These are phyloP conservation scores for Saimiri boliviensis DNA, from an alignment of 2,113 vertebrate genomes.

Conservation along the genomic window DNA sequence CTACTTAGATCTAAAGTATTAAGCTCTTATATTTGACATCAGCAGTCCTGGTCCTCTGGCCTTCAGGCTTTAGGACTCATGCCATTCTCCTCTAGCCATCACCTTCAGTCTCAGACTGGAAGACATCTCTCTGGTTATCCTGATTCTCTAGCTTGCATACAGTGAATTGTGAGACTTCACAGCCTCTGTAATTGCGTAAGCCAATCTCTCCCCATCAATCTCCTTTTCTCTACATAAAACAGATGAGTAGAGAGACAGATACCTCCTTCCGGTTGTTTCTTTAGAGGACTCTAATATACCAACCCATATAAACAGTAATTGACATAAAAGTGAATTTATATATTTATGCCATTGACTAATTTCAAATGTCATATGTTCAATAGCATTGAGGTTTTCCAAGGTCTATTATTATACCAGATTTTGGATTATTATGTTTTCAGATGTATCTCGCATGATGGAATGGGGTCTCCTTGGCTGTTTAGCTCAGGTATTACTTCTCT, in stretches of 20 bases:
- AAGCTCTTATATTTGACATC: background rate
- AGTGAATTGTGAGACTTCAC: too few relatives aligned
- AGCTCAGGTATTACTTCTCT: background rate
- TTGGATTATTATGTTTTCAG: background rate
- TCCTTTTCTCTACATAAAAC: background rate
- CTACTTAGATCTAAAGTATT: too few relatives aligned
- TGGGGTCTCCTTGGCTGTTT: background rate
- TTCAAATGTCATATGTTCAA: background rate
- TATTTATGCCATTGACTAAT: background rate
- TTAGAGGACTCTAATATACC: background rate
- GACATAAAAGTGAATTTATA: background rate
- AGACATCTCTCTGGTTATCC: too few relatives aligned
- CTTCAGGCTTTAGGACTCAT: too few relatives aligned
- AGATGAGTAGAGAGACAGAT: background rate
- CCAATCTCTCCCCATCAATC: background rate
- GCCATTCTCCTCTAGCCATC: rapidly evolving
- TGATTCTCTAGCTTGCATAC: background rate
- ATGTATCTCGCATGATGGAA: background rate
- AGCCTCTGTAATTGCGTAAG: background rate
- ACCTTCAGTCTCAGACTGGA: background rate
- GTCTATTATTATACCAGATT: background rate
- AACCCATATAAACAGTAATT: background rate
- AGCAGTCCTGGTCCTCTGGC: background rate
- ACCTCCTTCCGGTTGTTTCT: background rate
- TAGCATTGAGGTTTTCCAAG: background rate